These are phyloP conservation scores for Sebastiscus albofasciatus DNA, from an alignment of 2,797 vertebrate genomes.

Conservation along the genomic window DNA sequence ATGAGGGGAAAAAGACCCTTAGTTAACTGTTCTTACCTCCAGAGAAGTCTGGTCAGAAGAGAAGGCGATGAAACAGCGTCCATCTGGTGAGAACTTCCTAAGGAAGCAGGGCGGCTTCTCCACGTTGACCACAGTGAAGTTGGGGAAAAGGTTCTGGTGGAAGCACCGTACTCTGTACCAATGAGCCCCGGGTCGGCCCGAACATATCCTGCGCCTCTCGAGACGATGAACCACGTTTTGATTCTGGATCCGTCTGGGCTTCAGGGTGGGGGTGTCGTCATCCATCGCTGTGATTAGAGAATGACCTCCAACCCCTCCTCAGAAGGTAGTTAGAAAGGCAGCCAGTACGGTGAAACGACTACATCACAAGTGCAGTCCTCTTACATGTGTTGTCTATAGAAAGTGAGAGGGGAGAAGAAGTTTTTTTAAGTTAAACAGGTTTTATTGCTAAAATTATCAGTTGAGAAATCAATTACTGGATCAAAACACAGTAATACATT, in stretches of 20 bases:
- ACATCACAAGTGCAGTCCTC: slow-evolving; percentile 42
- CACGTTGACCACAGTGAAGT: slow-evolving; percentile 98
- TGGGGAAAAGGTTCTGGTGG: slow-evolving; percentile 98
- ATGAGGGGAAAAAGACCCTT: background rate
- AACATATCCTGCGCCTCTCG: slow-evolving; percentile 91
- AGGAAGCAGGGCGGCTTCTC: slow-evolving; percentile 98
- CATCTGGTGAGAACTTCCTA: slow-evolving; percentile 97
- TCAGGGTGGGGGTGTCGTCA: slow-evolving; percentile 89
- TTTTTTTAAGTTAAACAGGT: background rate
- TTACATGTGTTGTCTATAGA: background rate
- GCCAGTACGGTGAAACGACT: background rate
- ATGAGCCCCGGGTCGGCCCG: slow-evolving; percentile 91
- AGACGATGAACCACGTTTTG: slow-evolving; percentile 96
- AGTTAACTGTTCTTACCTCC: slow-evolving; percentile 73
- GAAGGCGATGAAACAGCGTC: slow-evolving; percentile 98
- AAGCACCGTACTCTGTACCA: slow-evolving; percentile 98
- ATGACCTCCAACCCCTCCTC: background rate
- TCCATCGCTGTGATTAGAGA: slow-evolving; percentile 79
- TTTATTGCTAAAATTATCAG: background rate
- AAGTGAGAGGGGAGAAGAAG: background rate
- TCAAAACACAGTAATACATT: background rate
- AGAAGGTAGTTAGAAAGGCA: background rate
- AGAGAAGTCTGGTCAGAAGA: slow-evolving; percentile 98
- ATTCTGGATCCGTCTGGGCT: slow-evolving; percentile 95
- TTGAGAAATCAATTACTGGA: too few relatives aligned